phyloP scores from a whole-genome alignment of 2,888 invertebrate genomes.

The Agelastica alni region DNA sequence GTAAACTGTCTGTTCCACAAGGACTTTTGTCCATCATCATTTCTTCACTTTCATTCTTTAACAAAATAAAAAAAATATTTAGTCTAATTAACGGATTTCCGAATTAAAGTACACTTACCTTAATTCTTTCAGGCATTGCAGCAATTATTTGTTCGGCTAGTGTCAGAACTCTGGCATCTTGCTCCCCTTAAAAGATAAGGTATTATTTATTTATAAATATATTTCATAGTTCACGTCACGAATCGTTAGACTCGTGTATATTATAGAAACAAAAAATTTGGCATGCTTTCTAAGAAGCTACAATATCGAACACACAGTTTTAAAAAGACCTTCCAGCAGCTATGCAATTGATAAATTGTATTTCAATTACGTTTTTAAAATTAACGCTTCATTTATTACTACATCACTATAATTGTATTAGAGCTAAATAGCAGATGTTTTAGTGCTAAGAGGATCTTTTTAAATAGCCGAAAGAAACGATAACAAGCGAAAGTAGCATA shows the following conservation, averaged over 20 bases:
- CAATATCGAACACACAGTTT: background rate
- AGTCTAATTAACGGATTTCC: too few species aligned
- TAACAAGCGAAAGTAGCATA: constrained; percentile 20
- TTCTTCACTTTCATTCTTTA: constrained; percentile 80
- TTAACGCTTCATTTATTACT: too few species aligned
- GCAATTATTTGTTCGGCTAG: constrained; percentile 98
- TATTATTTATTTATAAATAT: too few species aligned
- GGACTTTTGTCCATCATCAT: constrained; percentile 66
- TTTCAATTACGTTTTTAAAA: too few species aligned
- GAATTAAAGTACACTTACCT: constrained; percentile 63
- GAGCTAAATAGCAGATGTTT: too few species aligned
- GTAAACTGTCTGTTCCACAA: constrained; percentile 59
- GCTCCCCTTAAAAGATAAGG: constrained; percentile 70
- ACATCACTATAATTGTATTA: too few species aligned
- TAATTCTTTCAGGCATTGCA: constrained; percentile 96
- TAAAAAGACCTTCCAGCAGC: constrained; percentile 11
- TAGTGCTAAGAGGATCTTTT: constrained; percentile 12
- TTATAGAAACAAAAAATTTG: too few species aligned
- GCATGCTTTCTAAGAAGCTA: constrained; percentile 9
- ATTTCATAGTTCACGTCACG: too few species aligned
- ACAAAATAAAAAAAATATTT: constrained; percentile 26
- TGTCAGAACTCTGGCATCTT: constrained; percentile 88
- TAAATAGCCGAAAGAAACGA: constrained; percentile 9
- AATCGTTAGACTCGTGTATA: too few species aligned
- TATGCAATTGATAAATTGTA: too few species aligned